Evolutionary conservation across 2,888 invertebrate species (phyloP).

Genomic region (Tromatobia lineatoria): DNA sequence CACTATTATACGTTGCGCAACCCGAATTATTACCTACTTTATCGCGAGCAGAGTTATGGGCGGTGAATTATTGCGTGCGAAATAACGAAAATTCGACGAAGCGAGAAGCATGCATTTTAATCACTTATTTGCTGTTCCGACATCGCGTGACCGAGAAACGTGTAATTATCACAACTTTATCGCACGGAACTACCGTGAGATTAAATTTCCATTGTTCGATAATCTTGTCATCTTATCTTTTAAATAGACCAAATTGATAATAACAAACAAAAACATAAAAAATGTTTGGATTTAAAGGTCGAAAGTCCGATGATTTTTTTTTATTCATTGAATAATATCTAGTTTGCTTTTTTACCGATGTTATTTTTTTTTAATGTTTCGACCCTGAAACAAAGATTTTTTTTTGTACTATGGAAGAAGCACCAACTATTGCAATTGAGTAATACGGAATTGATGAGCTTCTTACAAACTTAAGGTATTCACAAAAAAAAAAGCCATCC

Average conservation of each 20-base stretch:
- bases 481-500: no score
- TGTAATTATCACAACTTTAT: not conserved
- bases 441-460: no score
- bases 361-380: no score
- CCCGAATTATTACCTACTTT: constrained; percentile 19
- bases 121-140: not conserved
- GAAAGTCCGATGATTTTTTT: no score
- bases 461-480: no score
- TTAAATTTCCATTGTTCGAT: not conserved
- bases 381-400: no score
- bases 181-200: not conserved
- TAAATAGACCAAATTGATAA: not conserved
- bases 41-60: constrained; percentile 6
- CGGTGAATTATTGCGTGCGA: constrained; percentile 39
- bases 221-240: not conserved
- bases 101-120: not conserved
- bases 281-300: not conserved
- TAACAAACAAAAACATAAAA: not conserved
- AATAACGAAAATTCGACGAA: constrained; percentile 33
- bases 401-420: no score
- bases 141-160: constrained; percentile 6
- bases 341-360: no score
- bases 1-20: constrained; percentile 25
- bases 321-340: no score
- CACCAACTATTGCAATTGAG: no score